A percentile compares a stretch with the other conserved stretches of the same genome.
phyloP scores from a whole-genome alignment of 53 echinoderm and acorn worm genomes.

The Holothuria leucospilota region DNA sequence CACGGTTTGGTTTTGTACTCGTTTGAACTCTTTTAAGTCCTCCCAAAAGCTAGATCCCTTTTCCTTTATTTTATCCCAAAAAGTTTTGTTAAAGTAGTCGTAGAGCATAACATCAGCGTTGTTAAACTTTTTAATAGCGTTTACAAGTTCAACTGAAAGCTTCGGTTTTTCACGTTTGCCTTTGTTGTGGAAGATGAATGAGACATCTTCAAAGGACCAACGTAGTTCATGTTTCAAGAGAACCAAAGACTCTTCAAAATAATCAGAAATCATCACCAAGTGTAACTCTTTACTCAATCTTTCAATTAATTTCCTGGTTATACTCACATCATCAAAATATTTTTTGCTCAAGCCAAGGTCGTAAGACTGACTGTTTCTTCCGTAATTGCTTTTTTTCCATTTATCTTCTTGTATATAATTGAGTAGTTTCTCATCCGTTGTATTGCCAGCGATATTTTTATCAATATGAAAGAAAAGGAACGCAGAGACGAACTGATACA shows the following conservation, averaged over 20 bases:
- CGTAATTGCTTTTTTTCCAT: conserved; percentile 2
- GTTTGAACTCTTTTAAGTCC: not conserved
- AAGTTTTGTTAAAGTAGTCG: conserved; percentile 12
- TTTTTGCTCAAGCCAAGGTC: not conserved
- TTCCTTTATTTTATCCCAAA: conserved; percentile 2
- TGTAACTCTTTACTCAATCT: not conserved
- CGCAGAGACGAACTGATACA: conserved; percentile 14
- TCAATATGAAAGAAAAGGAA: conserved; percentile 11
- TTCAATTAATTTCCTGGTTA: not conserved
- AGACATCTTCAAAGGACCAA: not conserved
- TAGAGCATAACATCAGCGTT: conserved; percentile 7
- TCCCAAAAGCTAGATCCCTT: not conserved
- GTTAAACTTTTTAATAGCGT: not conserved
- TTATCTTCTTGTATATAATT: not conserved
- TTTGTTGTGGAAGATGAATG: conserved; percentile 9
- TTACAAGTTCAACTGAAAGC: not conserved
- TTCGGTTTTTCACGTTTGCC: not conserved
- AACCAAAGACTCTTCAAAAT: conserved; percentile 27
- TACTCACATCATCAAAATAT: not conserved
- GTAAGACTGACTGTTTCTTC: conserved; percentile 14
- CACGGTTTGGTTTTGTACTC: not conserved
- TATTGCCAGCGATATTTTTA: not conserved
- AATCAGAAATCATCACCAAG: conserved; percentile 14
- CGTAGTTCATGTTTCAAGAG: not conserved
- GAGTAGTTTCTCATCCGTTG: not conserved